Base-by-base conservation (phyloP, 2,888 invertebrate species). In the Campoplex nolae region DNA sequence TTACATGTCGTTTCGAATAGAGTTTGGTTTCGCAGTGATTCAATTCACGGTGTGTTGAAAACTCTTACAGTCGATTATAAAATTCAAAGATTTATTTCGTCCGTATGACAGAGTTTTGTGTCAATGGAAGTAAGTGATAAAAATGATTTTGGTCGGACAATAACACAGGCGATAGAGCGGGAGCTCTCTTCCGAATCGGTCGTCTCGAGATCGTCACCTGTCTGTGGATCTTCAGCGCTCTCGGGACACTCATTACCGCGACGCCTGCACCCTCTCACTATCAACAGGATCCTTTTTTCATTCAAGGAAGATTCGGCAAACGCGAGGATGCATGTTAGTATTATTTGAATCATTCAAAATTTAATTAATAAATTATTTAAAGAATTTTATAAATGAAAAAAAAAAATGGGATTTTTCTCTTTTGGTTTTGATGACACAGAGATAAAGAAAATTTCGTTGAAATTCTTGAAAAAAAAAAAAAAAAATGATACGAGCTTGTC, bases 271-370 rank as follows among this genome's bases (percentile, higher is more conserved):
- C 62, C 62, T 32, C 62, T 7, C 62, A 62, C 13, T 62, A 90
- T 67, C 83, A 82, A 51, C 80, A 87, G 32, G 89, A 89, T 73
- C 51, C 76, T 28, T 93, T 93, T 85, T 91, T 92, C 89, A 85
- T 88, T 45, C 89, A 89, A 67, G 89, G 90, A 65, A 91, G 92
- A 6, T 93, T 91, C 77, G 93, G 93, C 7, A 93, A 93, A 85
- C 91, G 92, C 8, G 88, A 89, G 45, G 91, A 91, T 58, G 77
- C 80, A 67, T 87, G 92, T 92, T 77, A 90, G 91, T 90, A 85
- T 79, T 38, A 23, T 23, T 23, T 23, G 23, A 23, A 23, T 23
- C 23, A 23, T 23, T 23, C 23, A 23, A 23, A 23, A 23, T 23
- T 23, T 23, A 23, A 23, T 23, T 23, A 23, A 23, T 23, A 23